Conservation (phyloP, 2,113 vertebrate species). For the Verasper variegatus region DNA sequence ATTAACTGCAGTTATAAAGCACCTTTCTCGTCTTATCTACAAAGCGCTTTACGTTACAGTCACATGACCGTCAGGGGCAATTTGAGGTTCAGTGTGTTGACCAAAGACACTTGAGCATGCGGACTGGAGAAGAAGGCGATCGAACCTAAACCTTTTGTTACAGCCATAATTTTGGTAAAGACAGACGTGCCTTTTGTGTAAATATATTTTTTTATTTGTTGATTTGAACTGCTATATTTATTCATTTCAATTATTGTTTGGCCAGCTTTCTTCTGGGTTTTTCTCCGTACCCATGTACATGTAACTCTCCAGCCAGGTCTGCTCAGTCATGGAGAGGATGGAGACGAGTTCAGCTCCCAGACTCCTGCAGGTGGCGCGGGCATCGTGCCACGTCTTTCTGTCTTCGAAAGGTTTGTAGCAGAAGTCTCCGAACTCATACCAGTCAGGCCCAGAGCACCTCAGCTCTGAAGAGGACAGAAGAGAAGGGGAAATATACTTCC, state of each 20-base stretch:
- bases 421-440: slow-evolving; percentile 84
- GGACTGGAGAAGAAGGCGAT: no score
- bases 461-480: slow-evolving; percentile 68
- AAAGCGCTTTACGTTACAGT: not conserved
- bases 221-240: no score
- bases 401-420: slow-evolving; percentile 82
- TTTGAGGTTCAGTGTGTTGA: no score
- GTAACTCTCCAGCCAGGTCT: slow-evolving; percentile 85
- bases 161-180: no score
- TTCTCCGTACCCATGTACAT: slow-evolving; percentile 75
- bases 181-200: no score
- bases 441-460: slow-evolving; percentile 81
- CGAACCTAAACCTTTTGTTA: no score
- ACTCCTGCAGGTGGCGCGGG: slow-evolving; percentile 65
- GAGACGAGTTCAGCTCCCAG: slow-evolving; percentile 80
- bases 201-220: no score
- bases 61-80: not conserved
- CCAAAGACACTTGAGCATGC: not conserved
- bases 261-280: not conserved
- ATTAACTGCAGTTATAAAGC: not conserved
- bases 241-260: no score
- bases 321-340: slow-evolving; percentile 79
- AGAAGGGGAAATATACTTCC: not conserved
- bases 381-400: slow-evolving; percentile 75
- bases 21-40: no score